Base-by-base conservation (phyloP, 2,888 invertebrate genomes). In the Philonicus albiceps region DNA sequence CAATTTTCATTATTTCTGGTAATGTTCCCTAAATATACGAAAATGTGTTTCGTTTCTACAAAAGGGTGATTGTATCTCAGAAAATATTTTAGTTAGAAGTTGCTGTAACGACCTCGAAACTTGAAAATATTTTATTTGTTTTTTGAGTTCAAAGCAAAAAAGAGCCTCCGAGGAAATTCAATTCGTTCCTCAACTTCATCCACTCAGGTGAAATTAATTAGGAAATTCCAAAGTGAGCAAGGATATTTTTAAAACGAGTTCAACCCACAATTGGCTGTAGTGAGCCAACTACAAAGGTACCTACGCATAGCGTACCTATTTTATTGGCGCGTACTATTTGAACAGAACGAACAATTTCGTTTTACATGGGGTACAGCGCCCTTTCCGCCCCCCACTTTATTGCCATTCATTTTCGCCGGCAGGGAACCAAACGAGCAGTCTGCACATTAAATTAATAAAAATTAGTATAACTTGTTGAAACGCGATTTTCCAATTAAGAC, bases 401-500 rank as follows among this genome's bases (percentile, higher is more conserved):
- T 11, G 31, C 16, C 31, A 13, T 31, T 8, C 74, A 74, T 74
- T 74, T 74, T 16, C n/a, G n/a, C 31, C 31, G 31, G 34, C 2
- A 73, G 31, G 1, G 16, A 34, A 34, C 74, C 5, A 34, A 34
- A 34, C 34, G 27, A 34, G 80, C n/a, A 53, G 49, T 16, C 80
- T 11, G 16, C n/a, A 13, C 16, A 49, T 34, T 72, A 55, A 83
- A 64, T 72, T 83, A 83, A 37, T 83, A 83, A 22, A 49, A 83
- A 55, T 83, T 37, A 37, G 78, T 34, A 83, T 31, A 64, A 64
- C 64, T 83, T 64, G 64, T 83, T 83, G 64, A 64, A 83, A 83
- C 83, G 83, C 83, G 83, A 83, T 83, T 64, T 72, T 64, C 83
- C 83, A 83, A 83, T 83, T 83, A 83, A 83, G 83, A 83, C 37